phyloP scores from a whole-genome alignment of 1,140 invertebrate species.

The Drosophila subobscura region DNA sequence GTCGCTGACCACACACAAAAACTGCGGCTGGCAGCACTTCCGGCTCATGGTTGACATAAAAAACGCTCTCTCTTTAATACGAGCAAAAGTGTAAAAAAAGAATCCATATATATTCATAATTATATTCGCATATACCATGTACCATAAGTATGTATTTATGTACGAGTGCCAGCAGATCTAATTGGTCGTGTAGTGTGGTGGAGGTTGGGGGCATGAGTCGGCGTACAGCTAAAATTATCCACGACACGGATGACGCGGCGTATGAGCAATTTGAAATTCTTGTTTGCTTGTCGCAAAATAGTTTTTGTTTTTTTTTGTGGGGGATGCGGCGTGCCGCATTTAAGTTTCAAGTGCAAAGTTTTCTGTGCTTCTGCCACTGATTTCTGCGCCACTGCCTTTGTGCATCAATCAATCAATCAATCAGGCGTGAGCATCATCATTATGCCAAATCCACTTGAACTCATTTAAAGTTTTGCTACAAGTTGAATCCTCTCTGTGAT shows the following conservation, averaged over 20 bases:
- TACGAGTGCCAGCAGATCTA: constrained; percentile 43
- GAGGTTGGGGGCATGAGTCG: constrained; percentile 9
- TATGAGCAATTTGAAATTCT: constrained; percentile 64
- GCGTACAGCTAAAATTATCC: constrained; percentile 44
- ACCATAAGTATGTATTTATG: no score
- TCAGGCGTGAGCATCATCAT: constrained; percentile 66
- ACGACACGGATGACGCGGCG: constrained; percentile 51
- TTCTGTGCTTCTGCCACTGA: neutral
- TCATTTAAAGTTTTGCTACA: constrained; percentile 76
- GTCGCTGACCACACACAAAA: neutral
- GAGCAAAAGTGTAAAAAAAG: constrained; percentile 10
- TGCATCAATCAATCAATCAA: constrained; percentile 62
- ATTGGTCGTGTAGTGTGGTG: constrained; percentile 49
- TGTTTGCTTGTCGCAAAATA: constrained; percentile 21
- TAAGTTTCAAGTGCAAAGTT: constrained; percentile 59
- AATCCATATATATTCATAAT: constrained; percentile 39
- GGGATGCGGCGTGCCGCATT: neutral
- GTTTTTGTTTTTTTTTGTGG: constrained; percentile 6
- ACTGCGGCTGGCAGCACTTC: constrained; percentile 44
- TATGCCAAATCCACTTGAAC: constrained; percentile 75
- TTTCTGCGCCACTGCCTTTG: constrained; percentile 5
- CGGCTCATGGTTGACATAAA: constrained; percentile 67
- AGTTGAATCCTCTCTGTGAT: constrained; percentile 74
- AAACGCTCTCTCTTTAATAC: constrained; percentile 34
- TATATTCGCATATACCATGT: constrained; percentile 2